Evolutionary conservation across 2,113 vertebrate genomes (phyloP), one percentile per base, ranked within the genome.

Genomic region (Colinus virginianus): DNA sequence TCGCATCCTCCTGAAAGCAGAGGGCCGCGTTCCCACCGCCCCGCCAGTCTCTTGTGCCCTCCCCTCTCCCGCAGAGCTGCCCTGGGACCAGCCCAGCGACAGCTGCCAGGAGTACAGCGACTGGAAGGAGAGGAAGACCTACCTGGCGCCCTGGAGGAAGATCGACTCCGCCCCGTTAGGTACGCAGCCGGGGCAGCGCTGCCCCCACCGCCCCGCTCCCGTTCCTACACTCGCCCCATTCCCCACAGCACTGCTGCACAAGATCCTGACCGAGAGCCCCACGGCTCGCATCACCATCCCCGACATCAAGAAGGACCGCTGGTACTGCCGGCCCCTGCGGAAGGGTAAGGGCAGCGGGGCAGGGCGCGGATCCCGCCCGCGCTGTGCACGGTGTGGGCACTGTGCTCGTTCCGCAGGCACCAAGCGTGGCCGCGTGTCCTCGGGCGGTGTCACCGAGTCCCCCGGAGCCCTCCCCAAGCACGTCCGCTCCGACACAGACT

Each of bases 91-190:
- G 95, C 99, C 99, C 59, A 98, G 97, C 36, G 98, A 99, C 49
- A 98, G 95, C 96, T 99, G 99, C 96, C 99, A 99, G 93, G 99
- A 99, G 40, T 99, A 99, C 95, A 97, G 98, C 13, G 99, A 99
- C 80, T 99, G 99, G 99, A 98, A 99, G 71, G 98, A 99, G 91
- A 98, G 97, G 95, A 99, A 99, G 95, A 98, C 98, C 4, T 99
- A 99, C 93, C 96, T 99, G 43, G 94, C 98, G 5, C 99, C 99
- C 12, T 99, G 99, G 99, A 99, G 99, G 85, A 99, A 99, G 97
- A 99, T 99, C 3, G 98, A 99, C 93, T 98, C 99, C 0, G 94
- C 96, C 17, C 98, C 98, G 32, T 75, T 98, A 48, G 98, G 98
- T 98, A 92, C 83, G 34, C 21, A 3, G 1, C 63, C 56, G 23